Conservation (phyloP, 2,888 invertebrate species). For the Odontocerum albicorne region DNA sequence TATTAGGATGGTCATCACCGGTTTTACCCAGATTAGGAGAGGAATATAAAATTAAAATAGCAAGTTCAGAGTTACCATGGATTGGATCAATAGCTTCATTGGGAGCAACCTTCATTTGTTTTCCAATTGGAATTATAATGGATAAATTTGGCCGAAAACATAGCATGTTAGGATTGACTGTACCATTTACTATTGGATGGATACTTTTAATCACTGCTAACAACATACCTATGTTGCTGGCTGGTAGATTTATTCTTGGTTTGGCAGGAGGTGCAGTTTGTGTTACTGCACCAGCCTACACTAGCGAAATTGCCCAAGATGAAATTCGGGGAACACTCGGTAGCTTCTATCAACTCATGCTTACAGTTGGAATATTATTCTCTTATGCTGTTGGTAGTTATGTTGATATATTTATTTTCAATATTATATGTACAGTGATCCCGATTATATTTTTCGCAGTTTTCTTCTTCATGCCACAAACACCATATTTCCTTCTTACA, state of each 20-base stretch:
- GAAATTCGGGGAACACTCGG: slow-evolving; percentile 82
- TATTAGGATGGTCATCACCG: slow-evolving; percentile 33
- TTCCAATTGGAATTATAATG: slow-evolving; percentile 71
- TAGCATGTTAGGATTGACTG: slow-evolving; percentile 63
- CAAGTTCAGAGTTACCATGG: slow-evolving; percentile 64
- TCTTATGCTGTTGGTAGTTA: slow-evolving; percentile 71
- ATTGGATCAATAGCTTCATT: slow-evolving; percentile 69
- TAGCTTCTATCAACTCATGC: slow-evolving; percentile 84
- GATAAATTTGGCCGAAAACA: slow-evolving; percentile 73
- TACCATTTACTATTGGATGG: slow-evolving; percentile 78
- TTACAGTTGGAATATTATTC: slow-evolving; percentile 80
- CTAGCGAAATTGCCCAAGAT: slow-evolving; percentile 83
- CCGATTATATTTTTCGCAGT: slow-evolving; percentile 69
- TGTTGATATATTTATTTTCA: slow-evolving; percentile 59
- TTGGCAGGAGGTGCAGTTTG: slow-evolving; percentile 80
- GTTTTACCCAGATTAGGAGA: slow-evolving; percentile 56
- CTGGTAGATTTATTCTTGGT: slow-evolving; percentile 71
- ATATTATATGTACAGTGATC: slow-evolving; percentile 65
- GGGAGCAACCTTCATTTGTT: slow-evolving; percentile 73
- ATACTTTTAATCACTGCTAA: slow-evolving; percentile 68
- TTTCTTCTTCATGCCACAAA: slow-evolving; percentile 86
- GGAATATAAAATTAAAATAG: slow-evolving; percentile 61
- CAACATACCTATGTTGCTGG: slow-evolving; percentile 62
- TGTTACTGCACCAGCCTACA: slow-evolving; percentile 81
- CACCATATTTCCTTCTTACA: slow-evolving; percentile 72